Base-by-base conservation (phyloP, 2,113 vertebrate species). In the Saccopteryx bilineata region DNA sequence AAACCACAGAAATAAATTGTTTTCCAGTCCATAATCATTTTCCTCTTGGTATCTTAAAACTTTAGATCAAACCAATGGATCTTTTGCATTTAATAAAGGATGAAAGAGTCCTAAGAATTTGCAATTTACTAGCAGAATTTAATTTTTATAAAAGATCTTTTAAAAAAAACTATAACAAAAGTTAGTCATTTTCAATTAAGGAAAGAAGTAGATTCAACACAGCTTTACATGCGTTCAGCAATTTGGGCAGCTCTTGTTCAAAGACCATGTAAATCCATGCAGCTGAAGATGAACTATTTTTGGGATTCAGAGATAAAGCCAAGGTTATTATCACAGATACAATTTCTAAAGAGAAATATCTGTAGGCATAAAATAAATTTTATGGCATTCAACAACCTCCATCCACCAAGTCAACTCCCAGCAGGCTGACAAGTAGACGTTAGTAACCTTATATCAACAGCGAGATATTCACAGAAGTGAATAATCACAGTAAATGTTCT, bases 1-100 rank as follows among this genome's bases (percentile, higher is more conserved):
- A 98, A 94, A 97, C 96, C 97, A 98, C 94, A 98, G 96, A 97
- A 98, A 98, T 97, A 94, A 98, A 97, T 85, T 94, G 86, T 98
- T 98, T 97, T 98, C 93, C 18, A 69, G n/a, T 63, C 31, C n/a
- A 74, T 26, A 50, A 52, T 60, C 4, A 93, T 98, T 97, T 97
- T 97, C 97, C 93, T 97, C 97, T 97, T 95, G 95, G 97, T 95
- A 96, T 95, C 72, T 95, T 96, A 93, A 96, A 96, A 56, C 71
- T 56, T 97, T 92, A 72, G 39, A 96, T 94, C 72, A 96, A 88
- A 85, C 85, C 76, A 97, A 46, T 94, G 72, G 18, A 96, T 96
- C 52, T 56, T 98, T 96, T 97, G 56, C 96, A 95, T 85, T 87
- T 65, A 88, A 56, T 96, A 94, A 97, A 66, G 76, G 2, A 96